Evolutionary conservation across 2,888 invertebrate species (phyloP), one percentile per base, ranked within the genome.

Genomic region (Pedicia rivosa): DNA sequence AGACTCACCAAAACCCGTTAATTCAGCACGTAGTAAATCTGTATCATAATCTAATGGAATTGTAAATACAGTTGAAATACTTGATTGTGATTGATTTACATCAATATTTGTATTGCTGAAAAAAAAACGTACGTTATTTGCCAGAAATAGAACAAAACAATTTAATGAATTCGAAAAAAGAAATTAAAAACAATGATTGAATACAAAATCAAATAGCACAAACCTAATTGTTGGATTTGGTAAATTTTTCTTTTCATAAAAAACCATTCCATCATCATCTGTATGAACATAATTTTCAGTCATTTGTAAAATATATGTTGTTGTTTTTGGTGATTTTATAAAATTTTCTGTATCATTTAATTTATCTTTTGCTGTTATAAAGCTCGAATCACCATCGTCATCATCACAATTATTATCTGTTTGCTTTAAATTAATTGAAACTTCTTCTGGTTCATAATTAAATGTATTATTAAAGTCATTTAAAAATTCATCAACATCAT

Each of bases 241-340:
- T 8, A 39, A 26, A 36, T 72, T 48, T 48, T 74, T 65, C 47
- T 67, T 72, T 55, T 80, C 83, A 44, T 74, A 69, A 30, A 84
- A 66, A 4, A 74, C 68, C 1, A 84, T 65, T 32, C 76, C 72
- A 47, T 80, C 71, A 32, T 79, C 74, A 51, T 84, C 83, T 17
- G 74, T 70, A 50, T 83, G 81, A 35, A 73, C 76, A 49, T 81
- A 83, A 42, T 81, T 74, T 48, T 83, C 81, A 3, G 75, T 68
- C 33, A 80, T 65, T 46, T 60, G 58, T 22, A 56, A 43, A 38
- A 57, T 52, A 30, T 50, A 55, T 8, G 19, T 54, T 51, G 6
- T 46, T 43, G 15, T 10, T 29, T n/a, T 48, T 2, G 50, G 51
- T 17, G 50, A 49, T 14, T 46, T 48, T 35, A 52, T 50, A 22